Conservation (phyloP, 2,888 invertebrate genomes). For the Clistopyga incitator region DNA sequence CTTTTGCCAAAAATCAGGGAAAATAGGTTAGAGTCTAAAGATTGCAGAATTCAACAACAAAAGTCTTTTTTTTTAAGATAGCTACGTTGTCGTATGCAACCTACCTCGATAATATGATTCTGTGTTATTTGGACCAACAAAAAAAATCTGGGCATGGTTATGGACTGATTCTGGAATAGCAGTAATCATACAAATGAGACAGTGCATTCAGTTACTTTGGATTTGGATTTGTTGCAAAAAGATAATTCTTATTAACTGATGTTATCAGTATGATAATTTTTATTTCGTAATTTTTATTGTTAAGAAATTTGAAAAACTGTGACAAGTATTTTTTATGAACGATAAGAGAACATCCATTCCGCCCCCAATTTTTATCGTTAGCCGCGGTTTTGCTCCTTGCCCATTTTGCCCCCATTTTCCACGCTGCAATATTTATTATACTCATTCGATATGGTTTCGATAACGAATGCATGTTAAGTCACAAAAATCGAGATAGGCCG, state of each 20-base stretch:
- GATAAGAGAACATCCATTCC: too few relatives aligned
- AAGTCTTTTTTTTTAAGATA: not conserved
- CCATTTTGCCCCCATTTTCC: not conserved
- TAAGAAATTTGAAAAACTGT: too few relatives aligned
- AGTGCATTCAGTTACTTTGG: too few relatives aligned
- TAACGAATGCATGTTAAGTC: not conserved
- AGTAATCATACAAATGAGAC: too few relatives aligned
- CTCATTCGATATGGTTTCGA: not conserved
- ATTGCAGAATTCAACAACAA: not conserved
- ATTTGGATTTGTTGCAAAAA: too few relatives aligned
- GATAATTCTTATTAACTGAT: too few relatives aligned
- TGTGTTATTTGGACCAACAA: not conserved
- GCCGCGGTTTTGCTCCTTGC: too few relatives aligned
- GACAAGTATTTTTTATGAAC: too few relatives aligned
- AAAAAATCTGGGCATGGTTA: not conserved
- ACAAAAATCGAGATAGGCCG: not conserved
- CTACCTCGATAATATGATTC: slow-evolving; percentile 4
- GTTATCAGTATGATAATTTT: too few relatives aligned
- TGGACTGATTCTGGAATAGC: too few relatives aligned
- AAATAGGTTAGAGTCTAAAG: not conserved
- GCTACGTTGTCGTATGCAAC: not conserved
- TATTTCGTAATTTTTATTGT: too few relatives aligned
- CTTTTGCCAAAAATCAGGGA: not conserved
- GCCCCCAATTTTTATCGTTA: too few relatives aligned
- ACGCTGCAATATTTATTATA: not conserved